phyloP scores from a whole-genome alignment of 2,113 vertebrate species.

The Caranx melampygus region DNA sequence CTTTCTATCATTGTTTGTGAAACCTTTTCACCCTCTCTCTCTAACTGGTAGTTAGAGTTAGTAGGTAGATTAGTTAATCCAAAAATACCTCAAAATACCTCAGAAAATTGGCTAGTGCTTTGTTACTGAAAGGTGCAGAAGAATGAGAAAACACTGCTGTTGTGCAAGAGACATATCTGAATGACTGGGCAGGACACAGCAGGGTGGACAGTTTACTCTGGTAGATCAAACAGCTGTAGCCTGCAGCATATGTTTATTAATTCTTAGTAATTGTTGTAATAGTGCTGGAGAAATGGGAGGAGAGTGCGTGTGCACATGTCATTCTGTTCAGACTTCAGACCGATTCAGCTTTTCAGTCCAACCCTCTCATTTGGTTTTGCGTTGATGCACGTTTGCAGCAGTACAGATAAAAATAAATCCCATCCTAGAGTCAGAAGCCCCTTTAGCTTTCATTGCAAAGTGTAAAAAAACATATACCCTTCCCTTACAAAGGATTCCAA shows the following conservation, averaged over 20 bases:
- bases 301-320: neutral
- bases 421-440: too few relatives aligned
- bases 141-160: neutral
- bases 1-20: neutral
- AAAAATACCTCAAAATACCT: neutral
- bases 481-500: too few relatives aligned
- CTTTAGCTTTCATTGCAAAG: too few relatives aligned
- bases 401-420: too few relatives aligned
- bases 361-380: neutral
- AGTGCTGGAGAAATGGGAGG: neutral
- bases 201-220: neutral
- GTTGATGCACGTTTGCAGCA: too few relatives aligned
- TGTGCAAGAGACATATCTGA: neutral
- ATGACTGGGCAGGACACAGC: conserved; percentile 4
- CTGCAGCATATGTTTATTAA: neutral
- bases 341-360: neutral
- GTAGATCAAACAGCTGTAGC: neutral
- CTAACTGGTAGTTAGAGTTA: neutral
- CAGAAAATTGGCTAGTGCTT: too few relatives aligned
- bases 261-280: too few relatives aligned
- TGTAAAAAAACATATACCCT: too few relatives aligned
- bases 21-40: neutral
- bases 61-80: neutral
- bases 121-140: neutral
- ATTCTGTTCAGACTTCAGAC: neutral